Conservation (phyloP, 2,113 vertebrate genomes). For the Pachycephala philippinensis region DNA sequence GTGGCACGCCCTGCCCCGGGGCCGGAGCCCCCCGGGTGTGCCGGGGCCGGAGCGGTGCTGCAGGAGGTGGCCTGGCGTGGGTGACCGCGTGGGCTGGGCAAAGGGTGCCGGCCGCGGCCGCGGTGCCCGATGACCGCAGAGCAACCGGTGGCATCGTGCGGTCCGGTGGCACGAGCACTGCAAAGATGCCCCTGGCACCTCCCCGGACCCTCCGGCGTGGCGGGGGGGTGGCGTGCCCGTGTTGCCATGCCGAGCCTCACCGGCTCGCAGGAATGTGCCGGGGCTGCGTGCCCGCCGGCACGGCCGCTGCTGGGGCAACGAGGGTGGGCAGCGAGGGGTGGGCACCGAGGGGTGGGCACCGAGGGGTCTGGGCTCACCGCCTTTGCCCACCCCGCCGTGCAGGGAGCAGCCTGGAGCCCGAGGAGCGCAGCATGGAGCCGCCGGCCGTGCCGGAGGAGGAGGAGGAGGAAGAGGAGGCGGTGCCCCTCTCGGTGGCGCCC, state of each 20-base stretch:
- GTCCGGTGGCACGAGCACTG: background rate
- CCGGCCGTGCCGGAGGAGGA: background rate
- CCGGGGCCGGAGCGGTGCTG: background rate
- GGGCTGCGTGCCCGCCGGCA: background rate
- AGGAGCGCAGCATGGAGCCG: conserved; percentile 43
- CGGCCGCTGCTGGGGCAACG: conserved; percentile 27
- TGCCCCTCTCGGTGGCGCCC: background rate
- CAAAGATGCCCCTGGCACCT: background rate
- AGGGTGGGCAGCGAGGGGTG: background rate
- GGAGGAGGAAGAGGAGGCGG: conserved; percentile 18
- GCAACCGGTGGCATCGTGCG: rapidly evolving
- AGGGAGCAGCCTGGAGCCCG: conserved; percentile 27
- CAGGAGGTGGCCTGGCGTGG: background rate
- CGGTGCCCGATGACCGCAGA: rapidly evolving
- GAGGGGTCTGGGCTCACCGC: background rate
- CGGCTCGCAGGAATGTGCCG: background rate
- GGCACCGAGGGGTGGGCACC: background rate
- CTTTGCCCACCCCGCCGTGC: background rate
- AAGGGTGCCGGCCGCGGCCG: background rate
- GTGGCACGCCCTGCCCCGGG: background rate
- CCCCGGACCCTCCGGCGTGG: background rate
- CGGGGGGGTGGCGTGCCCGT: background rate
- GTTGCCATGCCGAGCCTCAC: background rate
- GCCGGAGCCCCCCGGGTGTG: rapidly evolving
- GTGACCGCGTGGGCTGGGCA: background rate